Evolutionary conservation across 1,140 invertebrate genomes (phyloP).

Genomic region (Asbolus verrucosus): DNA sequence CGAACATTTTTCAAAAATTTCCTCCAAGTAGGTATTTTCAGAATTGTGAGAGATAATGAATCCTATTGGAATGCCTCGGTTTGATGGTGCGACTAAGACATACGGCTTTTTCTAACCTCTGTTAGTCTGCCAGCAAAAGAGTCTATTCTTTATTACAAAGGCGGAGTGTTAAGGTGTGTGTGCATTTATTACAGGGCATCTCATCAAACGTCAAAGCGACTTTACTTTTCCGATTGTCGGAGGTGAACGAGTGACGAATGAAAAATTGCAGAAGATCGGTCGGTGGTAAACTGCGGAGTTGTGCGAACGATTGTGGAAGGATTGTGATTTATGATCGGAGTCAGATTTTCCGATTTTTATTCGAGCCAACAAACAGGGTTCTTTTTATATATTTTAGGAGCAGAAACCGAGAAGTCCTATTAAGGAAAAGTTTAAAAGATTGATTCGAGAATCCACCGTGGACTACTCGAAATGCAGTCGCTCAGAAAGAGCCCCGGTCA

Average conservation of each 20-base stretch:
- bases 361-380: slow-evolving; percentile 43
- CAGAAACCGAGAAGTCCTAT: slow-evolving; percentile 49
- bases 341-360: slow-evolving; percentile 47
- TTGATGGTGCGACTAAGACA: too few relatives aligned
- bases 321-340: slow-evolving; percentile 42
- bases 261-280: slow-evolving; percentile 14
- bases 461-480: slow-evolving; percentile 49
- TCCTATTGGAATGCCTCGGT: too few relatives aligned
- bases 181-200: too few relatives aligned
- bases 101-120: too few relatives aligned
- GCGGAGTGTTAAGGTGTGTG: too few relatives aligned
- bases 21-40: too few relatives aligned
- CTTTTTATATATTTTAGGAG: slow-evolving; percentile 45
- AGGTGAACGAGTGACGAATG: slow-evolving; percentile 11
- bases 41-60: too few relatives aligned
- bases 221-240: too few relatives aligned
- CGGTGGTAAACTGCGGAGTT: not conserved
- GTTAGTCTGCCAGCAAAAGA: too few relatives aligned
- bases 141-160: too few relatives aligned
- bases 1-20: too few relatives aligned
- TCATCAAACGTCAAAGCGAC: too few relatives aligned
- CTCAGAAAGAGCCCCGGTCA: slow-evolving; percentile 44
- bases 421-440: slow-evolving; percentile 52
- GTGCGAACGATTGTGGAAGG: slow-evolving; percentile 5
- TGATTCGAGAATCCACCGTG: slow-evolving; percentile 49